Conservation (phyloP, 2,113 vertebrate genomes). For the Antigone vipio region DNA sequence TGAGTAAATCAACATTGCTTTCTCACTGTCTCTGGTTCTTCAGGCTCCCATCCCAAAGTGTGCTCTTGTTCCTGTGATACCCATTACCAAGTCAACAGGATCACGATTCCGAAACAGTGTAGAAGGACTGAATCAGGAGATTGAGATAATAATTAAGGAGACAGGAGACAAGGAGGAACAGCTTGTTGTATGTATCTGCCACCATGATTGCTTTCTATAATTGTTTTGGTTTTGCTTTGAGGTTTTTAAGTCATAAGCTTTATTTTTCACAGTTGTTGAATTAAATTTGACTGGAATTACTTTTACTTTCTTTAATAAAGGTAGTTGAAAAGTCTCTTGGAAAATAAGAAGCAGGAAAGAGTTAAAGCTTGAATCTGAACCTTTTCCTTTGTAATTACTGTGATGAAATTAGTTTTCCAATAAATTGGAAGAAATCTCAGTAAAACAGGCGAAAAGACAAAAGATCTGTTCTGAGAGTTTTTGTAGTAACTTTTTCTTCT, state of each 20-base stretch:
- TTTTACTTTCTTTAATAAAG: neutral
- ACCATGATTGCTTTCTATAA: neutral
- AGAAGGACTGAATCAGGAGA: slow-evolving; percentile 97
- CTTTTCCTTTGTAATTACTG: neutral
- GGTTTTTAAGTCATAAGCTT: neutral
- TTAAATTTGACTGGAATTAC: neutral
- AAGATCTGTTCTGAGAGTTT: neutral
- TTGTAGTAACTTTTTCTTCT: neutral
- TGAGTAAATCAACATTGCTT: neutral
- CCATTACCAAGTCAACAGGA: slow-evolving; percentile 91
- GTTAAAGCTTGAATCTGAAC: neutral
- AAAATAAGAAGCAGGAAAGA: neutral
- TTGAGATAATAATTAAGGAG: slow-evolving; percentile 98
- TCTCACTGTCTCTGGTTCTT: neutral
- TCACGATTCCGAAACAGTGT: slow-evolving; percentile 96
- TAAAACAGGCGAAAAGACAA: neutral
- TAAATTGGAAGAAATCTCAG: neutral
- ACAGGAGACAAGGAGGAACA: slow-evolving; percentile 92
- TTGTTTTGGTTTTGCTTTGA: neutral
- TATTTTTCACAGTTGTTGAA: neutral
- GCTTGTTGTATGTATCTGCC: slow-evolving; percentile 86
- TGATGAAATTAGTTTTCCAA: neutral
- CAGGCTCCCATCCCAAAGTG: slow-evolving; percentile 94
- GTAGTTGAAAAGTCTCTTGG: neutral
- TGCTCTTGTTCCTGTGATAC: slow-evolving; percentile 89